These are phyloP conservation scores for Aurelia coerulea DNA, from an alignment of 30 jellyfish, hydroid and myxozoan species.

Conservation along the genomic window DNA sequence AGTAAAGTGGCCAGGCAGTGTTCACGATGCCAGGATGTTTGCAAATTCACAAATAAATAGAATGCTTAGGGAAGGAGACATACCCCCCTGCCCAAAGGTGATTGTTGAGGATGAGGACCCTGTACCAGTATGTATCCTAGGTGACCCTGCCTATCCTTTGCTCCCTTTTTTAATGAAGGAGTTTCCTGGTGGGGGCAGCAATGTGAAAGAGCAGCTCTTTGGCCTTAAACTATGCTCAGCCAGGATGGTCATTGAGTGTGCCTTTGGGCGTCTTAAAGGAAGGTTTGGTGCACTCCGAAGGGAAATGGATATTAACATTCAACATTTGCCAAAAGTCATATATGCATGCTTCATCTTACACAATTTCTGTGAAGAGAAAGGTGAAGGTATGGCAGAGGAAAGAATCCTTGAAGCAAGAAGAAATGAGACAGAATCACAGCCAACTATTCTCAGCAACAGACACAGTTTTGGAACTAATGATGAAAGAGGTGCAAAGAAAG, in stretches of 20 bases:
- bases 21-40: conserved; percentile 32
- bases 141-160: conserved; percentile 35
- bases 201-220: conserved; percentile 38
- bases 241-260: conserved; percentile 62
- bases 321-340: conserved; percentile 17
- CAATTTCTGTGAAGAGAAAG: conserved; percentile 32
- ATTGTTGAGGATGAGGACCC: conserved; percentile 6
- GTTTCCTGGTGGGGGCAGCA: conserved; percentile 21
- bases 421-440: conserved; percentile 22
- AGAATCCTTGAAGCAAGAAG: conserved; percentile 1
- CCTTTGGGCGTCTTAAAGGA: conserved; percentile 68
- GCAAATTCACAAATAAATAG: not conserved
- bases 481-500: conserved; percentile 5
- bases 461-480: not conserved
- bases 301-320: conserved; percentile 54
- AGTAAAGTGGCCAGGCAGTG: conserved; percentile 52
- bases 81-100: not conserved
- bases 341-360: conserved; percentile 33
- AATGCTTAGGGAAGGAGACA: not conserved
- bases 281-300: conserved; percentile 51
- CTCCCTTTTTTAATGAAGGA: conserved; percentile 13
- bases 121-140: conserved; percentile 17
- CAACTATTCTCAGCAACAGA: conserved; percentile 16
- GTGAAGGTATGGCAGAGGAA: conserved; percentile 13
- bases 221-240: conserved; percentile 54